These are phyloP conservation scores for Oceanites oceanicus DNA, from an alignment of 2,113 vertebrate species.

Conservation along the genomic window DNA sequence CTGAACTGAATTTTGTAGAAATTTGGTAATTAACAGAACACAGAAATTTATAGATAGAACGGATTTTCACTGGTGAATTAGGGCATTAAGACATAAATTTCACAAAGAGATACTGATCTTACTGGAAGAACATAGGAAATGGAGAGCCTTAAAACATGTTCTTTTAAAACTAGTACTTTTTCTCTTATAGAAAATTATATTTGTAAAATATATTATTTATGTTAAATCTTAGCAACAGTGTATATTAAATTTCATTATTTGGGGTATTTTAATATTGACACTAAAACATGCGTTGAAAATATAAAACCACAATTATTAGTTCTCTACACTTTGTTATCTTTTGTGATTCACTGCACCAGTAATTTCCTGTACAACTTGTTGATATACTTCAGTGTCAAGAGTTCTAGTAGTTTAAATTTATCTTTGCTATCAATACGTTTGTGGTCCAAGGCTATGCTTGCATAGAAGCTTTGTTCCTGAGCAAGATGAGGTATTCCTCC, in stretches of 20 bases:
- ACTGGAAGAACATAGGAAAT: background rate
- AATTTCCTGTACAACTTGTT: background rate
- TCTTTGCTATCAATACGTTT: background rate
- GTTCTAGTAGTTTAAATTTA: background rate
- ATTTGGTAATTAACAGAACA: background rate
- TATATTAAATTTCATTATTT: background rate
- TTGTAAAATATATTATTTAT: background rate
- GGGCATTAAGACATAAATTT: background rate
- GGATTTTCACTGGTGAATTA: background rate
- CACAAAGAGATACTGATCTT: background rate
- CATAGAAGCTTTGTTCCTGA: background rate
- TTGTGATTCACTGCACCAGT: background rate
- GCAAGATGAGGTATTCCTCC: background rate
- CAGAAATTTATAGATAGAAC: background rate
- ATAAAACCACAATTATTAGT: background rate
- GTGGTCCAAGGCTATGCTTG: background rate
- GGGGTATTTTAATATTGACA: background rate
- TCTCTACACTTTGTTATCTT: background rate
- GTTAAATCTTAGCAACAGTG: background rate
- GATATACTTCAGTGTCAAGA: background rate
- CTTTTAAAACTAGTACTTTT: background rate
- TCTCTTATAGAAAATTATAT: background rate
- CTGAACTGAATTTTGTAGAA: background rate
- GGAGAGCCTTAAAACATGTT: background rate
- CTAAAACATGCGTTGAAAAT: background rate